Conservation (phyloP, 2,888 invertebrate genomes). For the Trichopoda pennipes region DNA sequence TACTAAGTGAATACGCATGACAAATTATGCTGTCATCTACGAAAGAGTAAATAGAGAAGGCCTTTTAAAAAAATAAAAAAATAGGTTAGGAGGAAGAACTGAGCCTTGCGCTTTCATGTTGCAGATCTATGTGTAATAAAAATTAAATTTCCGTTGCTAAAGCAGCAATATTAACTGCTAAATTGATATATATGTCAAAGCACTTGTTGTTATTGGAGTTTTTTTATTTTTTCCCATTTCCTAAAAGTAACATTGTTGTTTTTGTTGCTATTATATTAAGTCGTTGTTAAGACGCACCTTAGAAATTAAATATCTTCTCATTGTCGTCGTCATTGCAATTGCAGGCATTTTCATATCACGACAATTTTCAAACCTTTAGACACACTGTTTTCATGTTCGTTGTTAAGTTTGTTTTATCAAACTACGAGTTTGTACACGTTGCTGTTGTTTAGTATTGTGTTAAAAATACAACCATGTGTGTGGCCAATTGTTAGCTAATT, state of each 20-base stretch:
- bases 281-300: conserved; percentile 53
- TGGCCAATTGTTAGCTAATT: conserved; percentile 71
- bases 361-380: conserved; percentile 37
- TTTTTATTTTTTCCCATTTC: neutral
- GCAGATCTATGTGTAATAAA: no score
- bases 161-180: no score
- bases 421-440: conserved; percentile 20
- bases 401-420: conserved; percentile 35
- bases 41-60: no score
- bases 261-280: conserved; percentile 8
- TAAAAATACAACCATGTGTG: conserved; percentile 62
- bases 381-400: conserved; percentile 24
- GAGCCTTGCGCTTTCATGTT: no score
- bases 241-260: neutral
- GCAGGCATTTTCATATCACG: conserved; percentile 34
- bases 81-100: no score
- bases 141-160: neutral
- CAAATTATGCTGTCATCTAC: no score
- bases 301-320: neutral
- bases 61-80: no score
- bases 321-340: conserved; percentile 11
- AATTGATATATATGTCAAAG: conserved; percentile 45
- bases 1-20: no score
- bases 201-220: conserved; percentile 47
- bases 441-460: conserved; percentile 7